Conservation (phyloP, 2,113 vertebrate species). For the Mastomys coucha region DNA sequence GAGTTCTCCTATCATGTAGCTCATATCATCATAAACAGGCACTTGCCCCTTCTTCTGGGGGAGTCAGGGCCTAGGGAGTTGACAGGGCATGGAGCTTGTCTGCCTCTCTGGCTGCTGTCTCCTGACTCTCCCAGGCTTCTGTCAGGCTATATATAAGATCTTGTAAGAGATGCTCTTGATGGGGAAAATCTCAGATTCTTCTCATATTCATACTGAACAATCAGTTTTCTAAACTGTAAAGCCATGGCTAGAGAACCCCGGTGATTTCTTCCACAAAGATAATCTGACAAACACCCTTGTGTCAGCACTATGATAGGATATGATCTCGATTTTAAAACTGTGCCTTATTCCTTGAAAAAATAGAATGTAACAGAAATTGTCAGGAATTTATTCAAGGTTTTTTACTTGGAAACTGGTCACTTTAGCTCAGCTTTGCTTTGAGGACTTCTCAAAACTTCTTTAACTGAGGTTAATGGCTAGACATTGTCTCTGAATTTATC, state of each 20-base stretch:
- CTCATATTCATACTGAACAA: background rate
- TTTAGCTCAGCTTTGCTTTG: constrained; percentile 19
- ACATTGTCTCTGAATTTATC: background rate
- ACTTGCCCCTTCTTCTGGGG: fast-evolving
- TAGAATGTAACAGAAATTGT: constrained; percentile 26
- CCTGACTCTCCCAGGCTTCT: too few relatives aligned
- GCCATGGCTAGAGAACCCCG: background rate
- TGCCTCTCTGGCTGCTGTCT: background rate
- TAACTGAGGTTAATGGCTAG: background rate
- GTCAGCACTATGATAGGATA: background rate
- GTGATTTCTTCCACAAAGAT: background rate
- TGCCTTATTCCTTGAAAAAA: background rate
- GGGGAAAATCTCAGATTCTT: constrained; percentile 1
- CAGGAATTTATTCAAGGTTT: background rate
- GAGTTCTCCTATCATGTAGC: background rate
- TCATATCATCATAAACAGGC: background rate
- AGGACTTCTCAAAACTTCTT: background rate
- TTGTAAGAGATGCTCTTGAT: background rate
- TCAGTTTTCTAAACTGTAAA: background rate
- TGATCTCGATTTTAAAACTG: background rate
- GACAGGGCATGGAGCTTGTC: background rate
- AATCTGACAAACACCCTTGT: background rate
- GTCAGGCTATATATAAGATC: background rate
- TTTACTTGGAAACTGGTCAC: background rate
- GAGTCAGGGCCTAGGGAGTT: background rate